Percentiles rank a stretch among this genome's conserved stretches.
Conservation (phyloP, 2,797 vertebrate species). For the Nannoperca obscura region DNA sequence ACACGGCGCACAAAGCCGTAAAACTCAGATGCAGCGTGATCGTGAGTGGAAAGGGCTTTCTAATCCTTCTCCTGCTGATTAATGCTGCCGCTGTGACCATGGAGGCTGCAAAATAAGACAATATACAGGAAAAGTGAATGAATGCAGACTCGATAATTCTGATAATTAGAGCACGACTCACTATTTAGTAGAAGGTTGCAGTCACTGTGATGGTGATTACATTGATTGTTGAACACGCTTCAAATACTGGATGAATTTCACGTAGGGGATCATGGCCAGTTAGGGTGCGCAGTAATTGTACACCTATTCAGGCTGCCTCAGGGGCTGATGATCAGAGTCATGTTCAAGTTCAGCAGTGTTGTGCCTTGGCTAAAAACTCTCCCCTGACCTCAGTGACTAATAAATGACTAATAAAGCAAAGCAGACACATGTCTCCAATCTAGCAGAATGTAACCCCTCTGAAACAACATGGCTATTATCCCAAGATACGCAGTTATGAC, state of each 20-base stretch:
- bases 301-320: conserved; percentile 65
- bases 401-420: conserved; percentile 81
- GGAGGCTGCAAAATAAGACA: conserved; percentile 59
- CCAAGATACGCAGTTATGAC: conserved; percentile 71
- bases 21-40: conserved; percentile 56
- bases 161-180: conserved; percentile 58
- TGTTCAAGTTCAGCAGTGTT: conserved; percentile 71
- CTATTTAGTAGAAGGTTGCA: conserved; percentile 53
- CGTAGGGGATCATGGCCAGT: conserved; percentile 48
- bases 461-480: conserved; percentile 72
- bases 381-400: conserved; percentile 77
- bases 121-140: conserved; percentile 62
- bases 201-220: conserved; percentile 64
- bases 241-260: conserved; percentile 63
- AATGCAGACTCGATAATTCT: conserved; percentile 58
- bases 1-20: conserved; percentile 21
- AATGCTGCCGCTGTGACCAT: conserved; percentile 54
- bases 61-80: conserved; percentile 65
- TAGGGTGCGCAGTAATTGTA: conserved; percentile 64
- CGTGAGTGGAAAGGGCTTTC: conserved; percentile 59
- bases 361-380: conserved; percentile 76
- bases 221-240: conserved; percentile 63
- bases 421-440: conserved; percentile 82
- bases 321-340: conserved; percentile 72
- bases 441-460: conserved; percentile 62